Conservation (phyloP, 2,113 vertebrate genomes). For the Acrocephalus arundinaceus region DNA sequence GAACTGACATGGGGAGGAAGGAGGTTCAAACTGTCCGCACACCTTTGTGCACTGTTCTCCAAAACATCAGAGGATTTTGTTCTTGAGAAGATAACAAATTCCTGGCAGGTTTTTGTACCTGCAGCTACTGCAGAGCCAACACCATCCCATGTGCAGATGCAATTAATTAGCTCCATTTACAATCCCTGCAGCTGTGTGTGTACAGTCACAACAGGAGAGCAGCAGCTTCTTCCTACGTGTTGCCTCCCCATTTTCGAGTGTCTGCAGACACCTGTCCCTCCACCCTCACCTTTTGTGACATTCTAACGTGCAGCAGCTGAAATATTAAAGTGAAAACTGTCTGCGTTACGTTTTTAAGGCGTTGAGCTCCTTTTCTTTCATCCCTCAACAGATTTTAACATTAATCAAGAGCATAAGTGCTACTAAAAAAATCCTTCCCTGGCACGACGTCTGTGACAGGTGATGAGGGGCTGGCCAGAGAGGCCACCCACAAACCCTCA, state of each 20-base stretch:
- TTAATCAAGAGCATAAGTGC: not conserved
- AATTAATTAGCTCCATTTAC: conserved; percentile 41
- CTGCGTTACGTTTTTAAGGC: not conserved
- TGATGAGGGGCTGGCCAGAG: not conserved
- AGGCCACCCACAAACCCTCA: conserved; percentile 9
- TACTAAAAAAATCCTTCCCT: not conserved
- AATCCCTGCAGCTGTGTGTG: conserved; percentile 12
- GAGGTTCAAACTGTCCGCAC: not conserved
- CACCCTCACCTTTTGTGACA: conserved; percentile 45
- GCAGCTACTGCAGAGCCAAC: not conserved
- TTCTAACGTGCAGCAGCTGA: conserved; percentile 20
- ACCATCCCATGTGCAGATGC: not conserved
- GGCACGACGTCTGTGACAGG: not conserved
- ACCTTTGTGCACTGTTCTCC: not conserved
- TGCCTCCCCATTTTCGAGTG: not conserved
- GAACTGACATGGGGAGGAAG: not conserved
- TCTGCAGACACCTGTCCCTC: conserved; percentile 43
- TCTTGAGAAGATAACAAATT: not conserved
- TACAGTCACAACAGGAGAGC: not conserved
- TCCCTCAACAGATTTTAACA: not conserved
- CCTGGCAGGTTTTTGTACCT: conserved; percentile 9
- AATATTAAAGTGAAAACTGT: conserved; percentile 17
- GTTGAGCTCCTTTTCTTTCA: not conserved
- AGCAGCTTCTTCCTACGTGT: not conserved
- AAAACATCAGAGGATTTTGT: not conserved